Evolutionary conservation across 2,797 vertebrate species (phyloP), one percentile per base, ranked within the genome.

Genomic region (Rhinatrema bivittatum): DNA sequence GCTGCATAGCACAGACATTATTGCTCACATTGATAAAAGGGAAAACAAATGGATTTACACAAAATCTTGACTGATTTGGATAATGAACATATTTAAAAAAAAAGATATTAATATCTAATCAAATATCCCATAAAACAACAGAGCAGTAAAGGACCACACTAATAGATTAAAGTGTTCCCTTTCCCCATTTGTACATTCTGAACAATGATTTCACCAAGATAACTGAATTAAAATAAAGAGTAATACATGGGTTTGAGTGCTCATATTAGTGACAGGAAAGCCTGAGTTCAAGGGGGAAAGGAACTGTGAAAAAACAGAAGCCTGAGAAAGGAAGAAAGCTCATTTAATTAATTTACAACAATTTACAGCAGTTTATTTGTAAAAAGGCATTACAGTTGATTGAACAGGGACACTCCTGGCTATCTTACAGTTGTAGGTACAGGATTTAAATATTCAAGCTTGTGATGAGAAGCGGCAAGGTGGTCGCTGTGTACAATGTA

Each of bases 381-480:
- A 80, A 88, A 87, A 84, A 86, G 75, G 76, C 81, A 85, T 84
- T 76, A 72, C 79, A 85, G 78, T 77, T 70, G 76, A 81, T 87
- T 80, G 81, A 85, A 85, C 78, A 76, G 70, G 64, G 79, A 53
- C 80, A 82, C 54, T 79, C 71, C 69, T 81, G 76, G 70, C 81
- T 89, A 88, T 81, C 82, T 90, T 93, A 94, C 88, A 94, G 75
- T 78, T 78, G 76, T 78, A 79, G 54, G 75, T 84, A 91, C 86
- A 90, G 85, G 87, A 87, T 88, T 98, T 97, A 98, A 98, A 98
- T 97, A 94, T 93, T 94, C 88, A 93, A 90, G 77, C 87, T 89
- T 87, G 81, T 82, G 74, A 82, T 84, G 78, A 80, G 81, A 87
- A 87, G 75, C 70, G 83, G 82, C 82, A 88, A 86, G 86, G 81